Evolutionary conservation across 2,113 vertebrate genomes (phyloP).

Genomic region (Amphiprion ocellaris): DNA sequence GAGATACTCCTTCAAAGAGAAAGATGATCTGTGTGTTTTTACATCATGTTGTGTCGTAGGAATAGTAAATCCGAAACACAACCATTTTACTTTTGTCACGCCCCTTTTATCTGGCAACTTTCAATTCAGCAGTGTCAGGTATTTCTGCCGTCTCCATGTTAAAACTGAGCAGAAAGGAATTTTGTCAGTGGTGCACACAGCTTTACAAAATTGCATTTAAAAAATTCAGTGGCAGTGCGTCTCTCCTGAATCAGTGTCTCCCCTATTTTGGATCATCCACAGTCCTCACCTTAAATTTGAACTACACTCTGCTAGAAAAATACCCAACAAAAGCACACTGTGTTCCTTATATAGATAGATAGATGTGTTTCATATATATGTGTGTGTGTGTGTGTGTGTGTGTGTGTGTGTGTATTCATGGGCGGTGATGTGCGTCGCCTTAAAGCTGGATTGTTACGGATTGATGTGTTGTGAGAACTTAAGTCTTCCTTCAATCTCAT

Average conservation of each 20-base stretch:
- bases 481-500: too few species aligned
- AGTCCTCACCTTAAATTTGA: not conserved
- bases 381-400: too few species aligned
- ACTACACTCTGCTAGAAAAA: not conserved
- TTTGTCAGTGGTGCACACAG: not conserved
- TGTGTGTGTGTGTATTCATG: too few species aligned
- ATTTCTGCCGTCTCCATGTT: not conserved
- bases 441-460: too few species aligned
- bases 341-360: too few species aligned
- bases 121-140: not conserved
- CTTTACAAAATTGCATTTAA: not conserved
- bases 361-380: too few species aligned
- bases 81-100: not conserved
- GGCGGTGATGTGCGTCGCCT: too few species aligned
- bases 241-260: not conserved
- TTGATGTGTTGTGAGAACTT: too few species aligned
- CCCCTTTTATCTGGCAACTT: not conserved
- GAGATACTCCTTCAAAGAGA: slow-evolving; percentile 22
- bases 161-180: not conserved
- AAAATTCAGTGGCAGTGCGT: not conserved
- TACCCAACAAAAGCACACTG: not conserved
- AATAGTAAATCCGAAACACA: not conserved
- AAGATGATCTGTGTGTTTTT: not conserved
- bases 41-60: not conserved
- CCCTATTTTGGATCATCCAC: not conserved